Base-by-base conservation (phyloP, 2,888 invertebrate genomes). In the Harpalus rubripes region DNA sequence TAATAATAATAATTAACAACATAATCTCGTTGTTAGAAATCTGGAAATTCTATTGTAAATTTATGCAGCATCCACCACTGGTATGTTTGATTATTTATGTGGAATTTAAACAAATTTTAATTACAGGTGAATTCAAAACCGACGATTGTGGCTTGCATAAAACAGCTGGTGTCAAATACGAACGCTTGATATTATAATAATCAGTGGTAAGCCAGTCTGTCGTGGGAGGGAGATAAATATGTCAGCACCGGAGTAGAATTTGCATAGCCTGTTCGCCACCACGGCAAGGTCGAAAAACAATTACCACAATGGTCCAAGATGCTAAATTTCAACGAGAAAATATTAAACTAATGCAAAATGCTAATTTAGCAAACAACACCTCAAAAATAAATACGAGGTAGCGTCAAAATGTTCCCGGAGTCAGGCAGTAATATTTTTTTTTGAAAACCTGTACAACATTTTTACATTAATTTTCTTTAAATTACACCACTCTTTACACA, bases 101-200 rank as follows among this genome's bases (percentile, higher is more conserved):
- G 16, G 72, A 74, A 74, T 74, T 74, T 74, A 74, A 74, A 74
- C 72, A 74, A 74, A 74, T 74, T 74, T 74, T 74, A 74, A 74
- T 74, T 74, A 74, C 44, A 18, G 10, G 15, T 74, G 72, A 16
- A 74, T 74, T 74, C 5, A 74, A 74, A 68, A 41, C 26, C 44
- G n/a, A 26, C 39, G 68, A 52, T 68, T 39, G 12, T n/a, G 26
- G 12, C 26, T 32, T 10, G 41, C 72, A 74, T 74, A 74, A 74
- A 74, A 74, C 72, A 74, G 72, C 18, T 74, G 72, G 18, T 74
- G 72, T 74, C 72, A 74, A 74, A 83, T 83, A 74, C 74, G 76
- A 74, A 59, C 61, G 39, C 39, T 74, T 74, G 83, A 83, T 83
- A 83, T 74, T 83, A 59, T 78, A 58, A 78, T 59, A 78, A 72